These are phyloP conservation scores for Willisornis vidua DNA, from an alignment of 2,113 vertebrate genomes.

Conservation along the genomic window DNA sequence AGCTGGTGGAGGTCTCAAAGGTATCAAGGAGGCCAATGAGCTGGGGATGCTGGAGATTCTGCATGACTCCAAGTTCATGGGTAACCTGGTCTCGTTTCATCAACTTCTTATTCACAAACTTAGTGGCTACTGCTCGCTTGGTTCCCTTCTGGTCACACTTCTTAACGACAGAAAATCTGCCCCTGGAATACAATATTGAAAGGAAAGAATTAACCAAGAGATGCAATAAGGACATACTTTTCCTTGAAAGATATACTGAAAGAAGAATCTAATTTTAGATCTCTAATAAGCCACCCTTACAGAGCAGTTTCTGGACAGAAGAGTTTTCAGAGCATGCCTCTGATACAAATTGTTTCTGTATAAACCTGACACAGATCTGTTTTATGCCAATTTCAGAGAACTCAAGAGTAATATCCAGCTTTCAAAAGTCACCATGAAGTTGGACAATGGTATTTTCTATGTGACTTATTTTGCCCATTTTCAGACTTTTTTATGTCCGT, in stretches of 20 bases:
- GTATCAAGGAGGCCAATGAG: slow-evolving; percentile 89
- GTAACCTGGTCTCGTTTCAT: slow-evolving; percentile 95
- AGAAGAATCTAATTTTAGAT: not conserved
- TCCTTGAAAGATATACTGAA: not conserved
- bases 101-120: slow-evolving; percentile 96
- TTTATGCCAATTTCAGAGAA: not conserved
- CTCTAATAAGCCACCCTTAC: not conserved
- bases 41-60: slow-evolving; percentile 92
- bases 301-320: not conserved
- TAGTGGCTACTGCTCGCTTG: slow-evolving; percentile 89
- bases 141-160: slow-evolving; percentile 91
- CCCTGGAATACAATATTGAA: slow-evolving; percentile 72
- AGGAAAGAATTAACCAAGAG: not conserved
- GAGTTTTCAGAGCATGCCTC: not conserved
- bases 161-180: slow-evolving; percentile 96
- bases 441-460: not conserved
- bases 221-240: not conserved
- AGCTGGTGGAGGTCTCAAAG: slow-evolving; percentile 93
- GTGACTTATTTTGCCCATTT: not conserved
- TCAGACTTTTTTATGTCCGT: not conserved
- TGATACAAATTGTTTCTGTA: not conserved
- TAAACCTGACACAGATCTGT: not conserved
- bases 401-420: not conserved
- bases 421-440: not conserved
- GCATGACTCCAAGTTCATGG: slow-evolving; percentile 90